phyloP scores from a whole-genome alignment of 2,797 vertebrate genomes.

The Artibeus jamaicensis region DNA sequence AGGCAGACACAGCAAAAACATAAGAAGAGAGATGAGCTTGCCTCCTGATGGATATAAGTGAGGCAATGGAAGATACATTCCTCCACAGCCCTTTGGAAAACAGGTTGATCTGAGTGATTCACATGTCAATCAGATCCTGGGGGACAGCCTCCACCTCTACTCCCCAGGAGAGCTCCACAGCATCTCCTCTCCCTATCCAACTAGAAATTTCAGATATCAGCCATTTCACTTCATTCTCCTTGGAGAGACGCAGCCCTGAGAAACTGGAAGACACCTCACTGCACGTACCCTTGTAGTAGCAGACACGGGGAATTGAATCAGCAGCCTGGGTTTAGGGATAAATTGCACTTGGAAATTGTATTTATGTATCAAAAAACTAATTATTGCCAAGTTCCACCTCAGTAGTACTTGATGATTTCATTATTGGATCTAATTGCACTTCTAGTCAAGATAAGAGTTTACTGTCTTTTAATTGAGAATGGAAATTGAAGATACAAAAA shows the following conservation, averaged over 20 bases:
- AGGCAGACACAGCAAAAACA: background rate
- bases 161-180: background rate
- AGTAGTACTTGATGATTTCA: conserved; percentile 79
- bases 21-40: background rate
- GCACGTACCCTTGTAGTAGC: conserved; percentile 62
- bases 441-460: conserved; percentile 68
- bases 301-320: conserved; percentile 71
- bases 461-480: conserved; percentile 80
- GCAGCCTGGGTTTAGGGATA: conserved; percentile 71
- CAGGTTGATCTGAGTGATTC: background rate
- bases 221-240: background rate
- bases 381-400: conserved; percentile 81
- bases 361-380: conserved; percentile 83
- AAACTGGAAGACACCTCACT: conserved; percentile 45
- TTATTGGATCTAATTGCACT: conserved; percentile 81
- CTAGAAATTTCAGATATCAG: background rate
- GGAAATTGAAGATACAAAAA: conserved; percentile 76
- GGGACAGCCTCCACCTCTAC: too few species aligned
- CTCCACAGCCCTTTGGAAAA: background rate
- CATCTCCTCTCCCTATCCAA: background rate
- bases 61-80: background rate
- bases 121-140: background rate
- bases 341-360: conserved; percentile 81
- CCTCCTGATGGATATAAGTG: background rate
- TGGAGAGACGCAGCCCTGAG: background rate